phyloP scores from a whole-genome alignment of 2,888 invertebrate genomes.

The Catocala sponsa region DNA sequence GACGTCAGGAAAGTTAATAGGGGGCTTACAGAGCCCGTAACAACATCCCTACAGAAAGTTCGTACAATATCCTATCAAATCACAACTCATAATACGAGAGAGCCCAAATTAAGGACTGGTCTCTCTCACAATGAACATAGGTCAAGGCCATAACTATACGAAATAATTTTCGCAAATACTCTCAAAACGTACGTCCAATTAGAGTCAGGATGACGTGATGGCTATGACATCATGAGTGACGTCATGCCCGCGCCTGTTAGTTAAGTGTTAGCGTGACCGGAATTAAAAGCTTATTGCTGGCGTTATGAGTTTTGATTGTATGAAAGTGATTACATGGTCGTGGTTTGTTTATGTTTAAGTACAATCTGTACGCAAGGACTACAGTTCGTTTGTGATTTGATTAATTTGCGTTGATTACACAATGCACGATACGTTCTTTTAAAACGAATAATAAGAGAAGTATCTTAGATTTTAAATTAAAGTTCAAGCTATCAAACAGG shows the following conservation, averaged over 20 bases:
- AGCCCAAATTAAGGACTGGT: neutral
- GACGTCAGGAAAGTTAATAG: too few species aligned
- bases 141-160: constrained; percentile 1
- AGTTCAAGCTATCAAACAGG: too few species aligned
- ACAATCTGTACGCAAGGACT: too few species aligned
- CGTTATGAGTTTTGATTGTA: constrained; percentile 35
- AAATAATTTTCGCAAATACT: constrained; percentile 3
- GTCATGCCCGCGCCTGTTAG: constrained; percentile 16
- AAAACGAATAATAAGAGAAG: too few species aligned
- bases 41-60: neutral
- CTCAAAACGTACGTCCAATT: constrained; percentile 1
- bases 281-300: constrained; percentile 26
- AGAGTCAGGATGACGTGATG: constrained; percentile 34
- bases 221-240: constrained; percentile 33
- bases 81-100: too few species aligned
- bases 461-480: too few species aligned
- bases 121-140: neutral
- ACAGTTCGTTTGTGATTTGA: too few species aligned
- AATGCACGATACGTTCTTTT: too few species aligned
- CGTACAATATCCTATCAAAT: too few species aligned
- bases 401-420: too few species aligned
- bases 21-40: neutral
- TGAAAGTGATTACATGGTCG: constrained; percentile 18
- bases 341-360: neutral
- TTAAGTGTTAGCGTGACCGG: constrained; percentile 34